Percentiles rank a stretch among this genome's conserved stretches.
Conservation (phyloP, 2,888 invertebrate genomes). For the Cryptophagus acutangulus region DNA sequence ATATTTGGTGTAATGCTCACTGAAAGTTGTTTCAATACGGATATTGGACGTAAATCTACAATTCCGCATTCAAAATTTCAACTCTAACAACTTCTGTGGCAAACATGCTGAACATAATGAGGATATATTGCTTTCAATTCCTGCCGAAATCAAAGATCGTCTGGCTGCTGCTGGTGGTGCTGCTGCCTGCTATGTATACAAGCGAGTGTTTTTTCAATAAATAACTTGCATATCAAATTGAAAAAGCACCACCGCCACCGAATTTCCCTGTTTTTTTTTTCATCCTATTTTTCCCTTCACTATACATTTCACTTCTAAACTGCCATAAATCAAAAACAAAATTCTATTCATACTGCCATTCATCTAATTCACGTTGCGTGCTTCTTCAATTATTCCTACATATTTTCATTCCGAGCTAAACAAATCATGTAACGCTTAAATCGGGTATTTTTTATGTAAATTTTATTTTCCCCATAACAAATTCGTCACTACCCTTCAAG, state of each 20-base stretch:
- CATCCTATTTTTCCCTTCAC: conserved; percentile 1
- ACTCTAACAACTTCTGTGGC: conserved; percentile 23
- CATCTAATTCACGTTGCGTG: too few species aligned
- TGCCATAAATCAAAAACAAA: conserved; percentile 4
- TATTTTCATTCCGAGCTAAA: too few species aligned
- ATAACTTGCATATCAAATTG: conserved; percentile 8
- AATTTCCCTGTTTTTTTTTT: neutral
- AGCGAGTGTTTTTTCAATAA: conserved; percentile 7
- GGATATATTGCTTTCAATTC: conserved; percentile 22
- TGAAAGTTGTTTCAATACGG: conserved; percentile 34
- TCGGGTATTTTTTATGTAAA: too few species aligned
- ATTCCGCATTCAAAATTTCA: conserved; percentile 29
- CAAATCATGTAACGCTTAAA: too few species aligned
- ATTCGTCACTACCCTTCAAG: too few species aligned
- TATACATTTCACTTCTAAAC: conserved; percentile 3
- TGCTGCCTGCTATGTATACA: too few species aligned
- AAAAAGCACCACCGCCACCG: neutral
- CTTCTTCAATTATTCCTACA: too few species aligned
- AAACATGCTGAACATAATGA: conserved; percentile 25
- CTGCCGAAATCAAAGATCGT: conserved; percentile 15
- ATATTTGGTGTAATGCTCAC: conserved; percentile 31
- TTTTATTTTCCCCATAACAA: too few species aligned
- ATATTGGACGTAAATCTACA: conserved; percentile 35
- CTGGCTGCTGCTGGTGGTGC: too few species aligned
- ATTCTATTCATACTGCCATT: too few species aligned